A percentile compares a stretch with the other conserved stretches of the same genome.
Conservation (phyloP, 2,888 invertebrate species). For the Heteromurus nitidus region DNA sequence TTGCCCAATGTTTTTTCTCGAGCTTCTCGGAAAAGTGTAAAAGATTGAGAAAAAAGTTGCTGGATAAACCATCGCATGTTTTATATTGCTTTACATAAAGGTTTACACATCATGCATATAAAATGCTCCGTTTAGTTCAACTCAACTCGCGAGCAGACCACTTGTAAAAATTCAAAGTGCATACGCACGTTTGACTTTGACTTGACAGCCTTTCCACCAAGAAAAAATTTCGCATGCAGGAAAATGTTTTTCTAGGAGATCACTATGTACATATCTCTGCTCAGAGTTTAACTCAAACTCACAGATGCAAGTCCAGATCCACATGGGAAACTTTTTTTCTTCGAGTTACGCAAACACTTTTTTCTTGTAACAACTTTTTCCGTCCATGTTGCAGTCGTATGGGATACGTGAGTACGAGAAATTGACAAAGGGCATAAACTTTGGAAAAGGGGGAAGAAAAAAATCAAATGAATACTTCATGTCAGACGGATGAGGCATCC, state of each 20-base stretch:
- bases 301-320: not conserved
- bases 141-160: not conserved
- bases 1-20: constrained; percentile 34
- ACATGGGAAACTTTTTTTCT: constrained; percentile 37
- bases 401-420: constrained; percentile 9
- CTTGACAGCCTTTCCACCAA: constrained; percentile 32
- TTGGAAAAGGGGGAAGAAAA: constrained; percentile 13
- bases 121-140: not conserved
- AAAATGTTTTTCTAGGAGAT: not conserved
- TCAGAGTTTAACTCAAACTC: not conserved
- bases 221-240: not conserved
- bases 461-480: constrained; percentile 55
- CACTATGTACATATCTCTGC: not conserved
- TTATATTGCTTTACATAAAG: not conserved
- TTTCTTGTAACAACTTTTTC: constrained; percentile 30
- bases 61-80: constrained; percentile 5
- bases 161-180: constrained; percentile 56
- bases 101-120: constrained; percentile 9
- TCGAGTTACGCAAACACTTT: constrained; percentile 41
- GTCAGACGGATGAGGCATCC: constrained; percentile 46
- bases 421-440: constrained; percentile 40
- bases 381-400: not conserved
- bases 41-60: constrained; percentile 29
- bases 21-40: too few relatives aligned
- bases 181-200: constrained; percentile 47